Base-by-base conservation (phyloP, 2,797 vertebrate species). In the Sebastes flavidus region DNA sequence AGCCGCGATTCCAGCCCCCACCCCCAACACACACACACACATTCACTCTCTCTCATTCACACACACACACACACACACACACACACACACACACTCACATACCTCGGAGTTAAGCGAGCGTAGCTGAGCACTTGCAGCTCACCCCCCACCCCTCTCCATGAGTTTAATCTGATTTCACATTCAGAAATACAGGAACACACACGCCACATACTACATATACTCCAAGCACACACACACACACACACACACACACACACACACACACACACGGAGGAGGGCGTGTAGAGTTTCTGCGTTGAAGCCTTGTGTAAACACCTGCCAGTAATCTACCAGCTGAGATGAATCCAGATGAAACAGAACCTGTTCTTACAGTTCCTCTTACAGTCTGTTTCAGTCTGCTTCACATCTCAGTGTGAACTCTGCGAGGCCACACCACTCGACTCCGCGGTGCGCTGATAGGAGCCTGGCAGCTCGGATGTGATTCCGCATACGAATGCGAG, bases 231-330 rank as follows among this genome's bases (percentile, higher is more conserved):
- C 78, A 61, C 22, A 24, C 76, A 82, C 70, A 76, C 58, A 78
- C 78, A 61, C 22, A 24, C 76, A 82, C 70, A 72, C 85, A 76
- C 58, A 78, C 73, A 67, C 59, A 72, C 85, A 76, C 58, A 78
- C 75, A 67, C 62, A 52, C 20, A 62, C 38, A 65, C 65, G 75
- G 14, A 34, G 32, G 29, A 66, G 30, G 24, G 56, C 11, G 63
- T 77, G 84, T 67, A 58, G 79, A 56, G 71, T 92, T 88, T 81
- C 83, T 82, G 22, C 32, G 16, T 69, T 73, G 36, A 80, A 88
- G 82, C 76, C 86, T 85, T 91, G 85, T 84, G 83, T 92, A 94
- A 94, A 94, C 91, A 93, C 86, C 88, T 91, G 90, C 81, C 90
- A 89, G 80, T 87, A 85, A 92, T 89, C 82, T 77, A 85, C 59